These are phyloP conservation scores for Parazoanthus swiftii DNA, from an alignment of 92 coral and sea anemone species.

Conservation along the genomic window DNA sequence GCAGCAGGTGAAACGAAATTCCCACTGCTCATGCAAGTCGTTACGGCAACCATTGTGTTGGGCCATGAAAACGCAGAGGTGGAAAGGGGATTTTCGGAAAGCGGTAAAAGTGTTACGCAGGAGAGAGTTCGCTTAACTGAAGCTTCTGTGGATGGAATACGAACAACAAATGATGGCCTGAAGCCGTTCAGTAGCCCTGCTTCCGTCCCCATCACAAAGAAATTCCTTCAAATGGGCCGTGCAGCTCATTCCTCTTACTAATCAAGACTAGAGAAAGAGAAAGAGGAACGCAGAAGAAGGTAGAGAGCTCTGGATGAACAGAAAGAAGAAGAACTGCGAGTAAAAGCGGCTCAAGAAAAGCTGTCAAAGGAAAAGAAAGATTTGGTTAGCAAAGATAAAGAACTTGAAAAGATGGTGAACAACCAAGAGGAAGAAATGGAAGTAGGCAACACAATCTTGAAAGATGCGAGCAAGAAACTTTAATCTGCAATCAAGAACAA, in stretches of 20 bases:
- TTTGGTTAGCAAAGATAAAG: conserved; percentile 35
- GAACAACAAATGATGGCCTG: conserved; percentile 15
- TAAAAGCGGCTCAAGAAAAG: conserved; percentile 38
- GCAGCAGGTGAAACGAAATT: no score
- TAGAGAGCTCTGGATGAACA: conserved; percentile 37
- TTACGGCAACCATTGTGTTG: no score
- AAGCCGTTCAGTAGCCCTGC: neutral
- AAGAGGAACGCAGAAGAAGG: conserved; percentile 36
- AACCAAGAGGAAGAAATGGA: conserved; percentile 44
- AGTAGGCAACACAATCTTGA: conserved; percentile 42
- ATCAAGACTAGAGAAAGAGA: conserved; percentile 51
- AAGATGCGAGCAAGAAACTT: conserved; percentile 61
- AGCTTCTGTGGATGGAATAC: conserved; percentile 53
- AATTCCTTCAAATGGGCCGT: no score
- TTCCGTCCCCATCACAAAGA: conserved; percentile 47
- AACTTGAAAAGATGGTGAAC: conserved; percentile 37
- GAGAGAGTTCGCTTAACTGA: conserved; percentile 21
- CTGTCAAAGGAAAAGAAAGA: conserved; percentile 40
- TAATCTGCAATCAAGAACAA: no score
- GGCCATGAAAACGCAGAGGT: no score
- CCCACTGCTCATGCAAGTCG: no score
- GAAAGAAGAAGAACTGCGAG: conserved; percentile 43
- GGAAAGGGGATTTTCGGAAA: no score
- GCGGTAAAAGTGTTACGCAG: no score
- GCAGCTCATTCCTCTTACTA: conserved; percentile 51